phyloP scores from a whole-genome alignment of 2,888 invertebrate species.

The Torymus texanus region DNA sequence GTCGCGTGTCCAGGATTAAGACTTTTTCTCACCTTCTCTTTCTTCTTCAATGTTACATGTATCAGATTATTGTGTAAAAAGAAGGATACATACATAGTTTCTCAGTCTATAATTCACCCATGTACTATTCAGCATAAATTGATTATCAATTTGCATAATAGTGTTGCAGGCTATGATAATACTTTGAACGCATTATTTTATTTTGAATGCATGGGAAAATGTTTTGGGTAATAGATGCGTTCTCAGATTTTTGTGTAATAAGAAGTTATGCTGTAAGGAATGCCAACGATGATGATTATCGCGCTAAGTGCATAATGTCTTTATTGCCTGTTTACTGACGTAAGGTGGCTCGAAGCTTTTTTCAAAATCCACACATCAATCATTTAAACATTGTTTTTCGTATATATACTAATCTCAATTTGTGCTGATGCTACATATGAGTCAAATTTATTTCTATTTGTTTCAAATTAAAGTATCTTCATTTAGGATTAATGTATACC shows the following conservation, averaged over 20 bases:
- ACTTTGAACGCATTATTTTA: not conserved
- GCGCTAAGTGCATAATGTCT: slow-evolving; percentile 23
- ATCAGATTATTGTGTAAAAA: not conserved
- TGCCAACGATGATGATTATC: slow-evolving; percentile 9
- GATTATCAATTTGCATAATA: slow-evolving; percentile 25
- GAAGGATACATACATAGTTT: not conserved
- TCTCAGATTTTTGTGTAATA: not conserved
- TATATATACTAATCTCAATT: not conserved
- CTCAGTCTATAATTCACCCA: slow-evolving; percentile 4
- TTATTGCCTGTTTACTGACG: slow-evolving; percentile 16
- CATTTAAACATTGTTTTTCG: slow-evolving; percentile 6
- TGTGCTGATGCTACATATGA: no score
- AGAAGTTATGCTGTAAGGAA: slow-evolving; percentile 1
- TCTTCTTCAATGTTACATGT: not conserved
- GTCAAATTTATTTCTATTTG: no score
- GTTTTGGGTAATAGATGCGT: not conserved
- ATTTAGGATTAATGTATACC: no score
- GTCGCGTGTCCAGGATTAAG: slow-evolving; percentile 21
- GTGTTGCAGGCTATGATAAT: not conserved
- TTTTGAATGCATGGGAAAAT: not conserved
- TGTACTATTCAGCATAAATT: slow-evolving; percentile 18
- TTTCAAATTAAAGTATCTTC: no score
- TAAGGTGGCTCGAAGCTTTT: not conserved
- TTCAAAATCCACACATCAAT: not conserved
- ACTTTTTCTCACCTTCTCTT: slow-evolving; percentile 6